phyloP scores from a whole-genome alignment of 2,113 vertebrate species.

The Mohoua ochrocephala region DNA sequence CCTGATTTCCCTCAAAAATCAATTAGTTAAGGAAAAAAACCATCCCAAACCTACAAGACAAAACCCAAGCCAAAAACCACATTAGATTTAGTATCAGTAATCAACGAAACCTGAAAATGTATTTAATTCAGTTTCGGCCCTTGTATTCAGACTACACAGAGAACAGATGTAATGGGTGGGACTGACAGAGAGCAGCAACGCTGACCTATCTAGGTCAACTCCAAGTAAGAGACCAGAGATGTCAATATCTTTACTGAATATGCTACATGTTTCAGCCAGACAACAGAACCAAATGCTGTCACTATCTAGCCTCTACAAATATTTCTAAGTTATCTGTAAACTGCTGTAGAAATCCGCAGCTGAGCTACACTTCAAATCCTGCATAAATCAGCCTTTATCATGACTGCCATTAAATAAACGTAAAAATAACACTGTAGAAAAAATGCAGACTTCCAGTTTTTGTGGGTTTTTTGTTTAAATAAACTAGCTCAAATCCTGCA shows the following conservation, averaged over 20 bases:
- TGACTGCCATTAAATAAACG: background rate
- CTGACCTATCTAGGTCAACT: background rate
- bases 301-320: background rate
- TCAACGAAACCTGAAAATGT: background rate
- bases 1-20: background rate
- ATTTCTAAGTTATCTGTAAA: background rate
- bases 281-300: background rate
- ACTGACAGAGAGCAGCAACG: background rate
- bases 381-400: background rate
- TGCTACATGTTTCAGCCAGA: background rate
- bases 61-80: background rate
- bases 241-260: background rate
- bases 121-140: background rate
- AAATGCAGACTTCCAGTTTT: conserved; percentile 20
- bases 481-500: conserved; percentile 7
- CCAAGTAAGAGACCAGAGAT: background rate
- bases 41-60: background rate
- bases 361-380: background rate
- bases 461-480: background rate
- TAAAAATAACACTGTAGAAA: background rate
- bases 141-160: background rate
- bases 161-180: background rate
- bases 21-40: background rate
- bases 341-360: background rate
- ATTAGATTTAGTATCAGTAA: background rate